These are phyloP conservation scores for Cyrtodaria siliqua DNA, from an alignment of 2,888 invertebrate genomes.

Conservation along the genomic window DNA sequence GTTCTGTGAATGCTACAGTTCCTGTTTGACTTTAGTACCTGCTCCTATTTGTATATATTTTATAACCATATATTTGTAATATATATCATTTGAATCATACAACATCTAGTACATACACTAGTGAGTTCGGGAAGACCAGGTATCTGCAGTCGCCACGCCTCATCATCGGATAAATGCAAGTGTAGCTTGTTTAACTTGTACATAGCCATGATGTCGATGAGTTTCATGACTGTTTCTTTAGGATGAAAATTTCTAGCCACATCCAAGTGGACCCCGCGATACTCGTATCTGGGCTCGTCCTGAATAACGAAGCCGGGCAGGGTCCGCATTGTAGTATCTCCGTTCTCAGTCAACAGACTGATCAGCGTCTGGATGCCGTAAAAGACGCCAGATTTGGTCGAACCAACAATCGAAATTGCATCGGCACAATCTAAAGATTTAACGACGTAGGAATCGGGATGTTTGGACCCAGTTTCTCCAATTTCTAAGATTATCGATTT, in stretches of 20 bases:
- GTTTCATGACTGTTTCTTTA: slow-evolving; percentile 63
- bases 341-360: slow-evolving; percentile 41
- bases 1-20: no score
- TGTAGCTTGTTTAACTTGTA: slow-evolving; percentile 82
- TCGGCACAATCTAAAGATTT: slow-evolving; percentile 49
- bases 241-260: slow-evolving; percentile 67
- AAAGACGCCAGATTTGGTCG: slow-evolving; percentile 55
- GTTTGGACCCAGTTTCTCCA: slow-evolving; percentile 33
- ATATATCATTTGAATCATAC: no score
- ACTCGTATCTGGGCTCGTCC: slow-evolving; percentile 66
- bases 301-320: slow-evolving; percentile 43
- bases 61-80: no score
- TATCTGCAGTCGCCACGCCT: slow-evolving; percentile 82
- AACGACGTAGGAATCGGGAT: slow-evolving; percentile 51
- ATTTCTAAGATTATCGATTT: slow-evolving; percentile 51
- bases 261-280: slow-evolving; percentile 67
- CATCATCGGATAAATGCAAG: slow-evolving; percentile 81
- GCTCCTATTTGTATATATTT: no score
- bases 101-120: slow-evolving; percentile 67
- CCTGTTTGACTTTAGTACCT: no score
- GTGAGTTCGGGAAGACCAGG: slow-evolving; percentile 79
- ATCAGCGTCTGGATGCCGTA: slow-evolving; percentile 66
- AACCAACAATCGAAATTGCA: slow-evolving; percentile 53
- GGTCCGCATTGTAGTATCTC: slow-evolving; percentile 19
- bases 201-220: slow-evolving; percentile 79